A percentile compares a stretch with the other conserved stretches of the same genome.
Conservation (phyloP, 2,113 vertebrate genomes). For the Dipodomys ordii region DNA sequence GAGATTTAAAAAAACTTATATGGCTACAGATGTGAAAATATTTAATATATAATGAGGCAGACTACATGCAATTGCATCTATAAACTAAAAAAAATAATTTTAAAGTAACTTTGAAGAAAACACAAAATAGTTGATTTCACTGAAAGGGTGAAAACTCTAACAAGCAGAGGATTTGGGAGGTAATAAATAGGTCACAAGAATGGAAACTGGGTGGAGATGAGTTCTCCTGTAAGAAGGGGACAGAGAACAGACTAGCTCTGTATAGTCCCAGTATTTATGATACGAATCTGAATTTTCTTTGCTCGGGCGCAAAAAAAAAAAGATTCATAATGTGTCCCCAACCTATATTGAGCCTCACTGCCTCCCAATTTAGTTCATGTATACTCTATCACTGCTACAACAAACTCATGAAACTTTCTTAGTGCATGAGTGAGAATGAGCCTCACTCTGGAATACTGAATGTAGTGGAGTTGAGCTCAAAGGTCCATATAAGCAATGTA, state of each 20-base stretch:
- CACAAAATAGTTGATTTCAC: neutral
- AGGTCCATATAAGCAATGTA: neutral
- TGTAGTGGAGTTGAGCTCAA: neutral
- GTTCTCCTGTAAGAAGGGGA: neutral
- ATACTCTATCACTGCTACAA: neutral
- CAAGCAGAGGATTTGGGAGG: neutral
- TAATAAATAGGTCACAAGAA: too few relatives aligned
- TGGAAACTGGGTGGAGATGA: neutral
- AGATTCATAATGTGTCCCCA: neutral
- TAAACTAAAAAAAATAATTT: neutral
- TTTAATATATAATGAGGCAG: neutral
- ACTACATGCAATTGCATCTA: neutral
- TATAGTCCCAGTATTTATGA: neutral
- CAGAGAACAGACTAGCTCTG: neutral
- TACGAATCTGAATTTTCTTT: neutral
- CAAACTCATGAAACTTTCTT: neutral
- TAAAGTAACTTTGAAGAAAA: neutral
- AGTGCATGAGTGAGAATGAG: neutral
- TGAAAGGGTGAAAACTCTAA: neutral
- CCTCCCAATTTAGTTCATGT: neutral
- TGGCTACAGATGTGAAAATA: neutral
- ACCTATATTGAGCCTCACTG: neutral
- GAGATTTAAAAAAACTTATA: neutral
- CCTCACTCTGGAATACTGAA: neutral
- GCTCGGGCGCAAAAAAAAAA: neutral